These are phyloP conservation scores for Phaetusa simplex DNA, from an alignment of 2,113 vertebrate genomes.

Conservation along the genomic window DNA sequence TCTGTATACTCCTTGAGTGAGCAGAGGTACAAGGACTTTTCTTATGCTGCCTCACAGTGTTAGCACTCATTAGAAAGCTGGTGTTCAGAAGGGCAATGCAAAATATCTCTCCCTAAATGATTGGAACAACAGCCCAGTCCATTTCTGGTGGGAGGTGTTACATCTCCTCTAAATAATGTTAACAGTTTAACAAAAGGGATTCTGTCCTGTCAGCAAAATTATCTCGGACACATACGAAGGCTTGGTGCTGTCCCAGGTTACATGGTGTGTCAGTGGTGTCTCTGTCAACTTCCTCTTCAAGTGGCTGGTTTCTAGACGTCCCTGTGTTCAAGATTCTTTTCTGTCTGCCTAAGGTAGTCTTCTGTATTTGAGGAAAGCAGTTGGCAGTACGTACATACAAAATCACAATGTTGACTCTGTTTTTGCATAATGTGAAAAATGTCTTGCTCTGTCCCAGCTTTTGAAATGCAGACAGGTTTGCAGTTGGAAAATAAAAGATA, in stretches of 20 bases:
- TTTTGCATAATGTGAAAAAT: background rate
- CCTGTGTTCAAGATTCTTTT: background rate
- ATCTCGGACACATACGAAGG: background rate
- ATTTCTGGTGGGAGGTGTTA: background rate
- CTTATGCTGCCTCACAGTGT: background rate
- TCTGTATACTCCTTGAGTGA: background rate
- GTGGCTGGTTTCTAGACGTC: background rate
- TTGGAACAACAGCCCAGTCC: background rate
- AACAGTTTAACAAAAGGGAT: background rate
- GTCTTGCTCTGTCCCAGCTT: background rate
- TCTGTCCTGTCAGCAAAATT: background rate
- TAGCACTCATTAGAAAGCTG: background rate
- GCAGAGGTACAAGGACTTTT: background rate
- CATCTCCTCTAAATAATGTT: background rate
- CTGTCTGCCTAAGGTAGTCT: background rate
- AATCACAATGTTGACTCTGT: background rate
- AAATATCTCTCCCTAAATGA: background rate
- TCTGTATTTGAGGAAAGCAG: background rate
- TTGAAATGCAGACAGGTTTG: background rate
- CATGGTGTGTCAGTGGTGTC: fast-evolving
- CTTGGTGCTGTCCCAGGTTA: background rate
- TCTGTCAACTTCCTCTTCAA: background rate
- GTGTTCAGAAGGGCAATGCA: background rate
- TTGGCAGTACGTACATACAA: background rate
- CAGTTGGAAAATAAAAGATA: background rate